Evolutionary conservation across 1,140 invertebrate species (phyloP).

Genomic region (Drosophila jambulina): DNA sequence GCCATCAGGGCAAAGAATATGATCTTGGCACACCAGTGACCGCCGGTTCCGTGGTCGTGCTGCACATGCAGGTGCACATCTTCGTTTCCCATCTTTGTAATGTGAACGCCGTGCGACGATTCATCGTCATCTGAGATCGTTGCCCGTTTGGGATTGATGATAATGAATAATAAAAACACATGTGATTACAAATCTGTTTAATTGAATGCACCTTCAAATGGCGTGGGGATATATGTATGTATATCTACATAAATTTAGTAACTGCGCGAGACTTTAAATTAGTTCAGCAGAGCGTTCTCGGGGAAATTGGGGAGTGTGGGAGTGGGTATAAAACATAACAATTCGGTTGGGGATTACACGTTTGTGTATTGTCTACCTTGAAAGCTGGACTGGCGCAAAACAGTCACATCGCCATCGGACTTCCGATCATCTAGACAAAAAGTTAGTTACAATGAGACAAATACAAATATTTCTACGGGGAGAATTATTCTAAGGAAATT

Average conservation of each 20-base stretch:
- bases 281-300: conserved; percentile 11
- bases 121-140: conserved; percentile 75
- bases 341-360: conserved; percentile 4
- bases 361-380: conserved; percentile 67
- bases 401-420: conserved; percentile 78
- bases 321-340: conserved; percentile 5
- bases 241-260: conserved; percentile 31
- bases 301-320: conserved; percentile 1
- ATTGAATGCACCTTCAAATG: conserved; percentile 53
- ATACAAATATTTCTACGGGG: conserved; percentile 1
- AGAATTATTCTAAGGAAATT: no score
- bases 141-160: conserved; percentile 22
- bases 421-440: conserved; percentile 78
- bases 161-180: conserved; percentile 45
- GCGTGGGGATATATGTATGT: conserved; percentile 34
- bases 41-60: conserved; percentile 90
- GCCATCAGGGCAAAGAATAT: conserved; percentile 91
- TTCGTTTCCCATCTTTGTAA: conserved; percentile 84
- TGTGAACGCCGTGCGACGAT: conserved; percentile 83
- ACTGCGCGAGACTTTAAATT: conserved; percentile 41
- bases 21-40: conserved; percentile 92
- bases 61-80: conserved; percentile 90
- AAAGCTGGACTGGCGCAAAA: conserved; percentile 79
- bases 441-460: conserved; percentile 63
- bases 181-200: conserved; percentile 49